Evolutionary conservation across 2,888 invertebrate species (phyloP).

Genomic region (Xanthia togata): DNA sequence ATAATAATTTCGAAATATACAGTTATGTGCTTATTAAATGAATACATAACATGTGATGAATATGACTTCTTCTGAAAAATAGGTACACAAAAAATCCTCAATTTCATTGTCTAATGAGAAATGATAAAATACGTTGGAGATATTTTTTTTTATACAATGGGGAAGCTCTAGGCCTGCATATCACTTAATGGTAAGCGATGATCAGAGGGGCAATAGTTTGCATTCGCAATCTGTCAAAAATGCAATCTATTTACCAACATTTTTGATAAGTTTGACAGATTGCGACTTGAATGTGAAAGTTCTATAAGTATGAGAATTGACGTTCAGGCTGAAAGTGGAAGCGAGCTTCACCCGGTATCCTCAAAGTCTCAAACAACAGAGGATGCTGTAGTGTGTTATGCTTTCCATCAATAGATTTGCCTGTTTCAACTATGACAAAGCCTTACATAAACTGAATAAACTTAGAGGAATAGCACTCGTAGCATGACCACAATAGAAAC

Average conservation of each 20-base stretch:
- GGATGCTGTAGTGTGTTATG: neutral
- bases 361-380: too few relatives aligned
- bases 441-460: neutral
- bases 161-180: too few relatives aligned
- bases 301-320: too few relatives aligned
- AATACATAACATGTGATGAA: neutral
- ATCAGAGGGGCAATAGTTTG: too few relatives aligned
- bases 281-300: too few relatives aligned
- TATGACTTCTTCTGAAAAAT: neutral
- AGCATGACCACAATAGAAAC: too few relatives aligned
- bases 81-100: neutral
- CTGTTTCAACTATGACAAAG: neutral
- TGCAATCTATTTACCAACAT: too few relatives aligned
- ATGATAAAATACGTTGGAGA: neutral
- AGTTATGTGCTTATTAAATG: neutral
- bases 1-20: neutral
- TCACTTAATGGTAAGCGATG: neutral
- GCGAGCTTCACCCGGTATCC: too few relatives aligned
- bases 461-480: neutral
- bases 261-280: too few relatives aligned
- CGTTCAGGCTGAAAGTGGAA: too few relatives aligned
- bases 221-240: too few relatives aligned
- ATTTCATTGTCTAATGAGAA: neutral
- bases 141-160: too few relatives aligned
- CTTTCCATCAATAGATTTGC: slow-evolving; percentile 5